Percentiles rank a stretch among this genome's conserved stretches.
Conservation (phyloP, 2,113 vertebrate species). For the Boleophthalmus pectinirostris region DNA sequence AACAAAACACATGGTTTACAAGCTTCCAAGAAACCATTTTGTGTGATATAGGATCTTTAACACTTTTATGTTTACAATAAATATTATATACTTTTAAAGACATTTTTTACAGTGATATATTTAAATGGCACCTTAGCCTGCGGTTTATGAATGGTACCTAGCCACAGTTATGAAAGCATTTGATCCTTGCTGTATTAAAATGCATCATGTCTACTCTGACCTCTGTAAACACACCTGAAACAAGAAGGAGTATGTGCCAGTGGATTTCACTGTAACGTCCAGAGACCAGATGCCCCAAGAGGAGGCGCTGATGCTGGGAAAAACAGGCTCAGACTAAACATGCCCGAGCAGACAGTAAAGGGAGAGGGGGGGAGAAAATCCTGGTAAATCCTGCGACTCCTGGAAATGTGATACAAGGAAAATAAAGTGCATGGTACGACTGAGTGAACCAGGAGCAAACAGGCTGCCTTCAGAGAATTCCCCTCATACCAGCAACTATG, state of each 20-base stretch:
- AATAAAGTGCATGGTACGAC: slow-evolving; percentile 65
- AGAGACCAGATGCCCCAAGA: slow-evolving; percentile 54
- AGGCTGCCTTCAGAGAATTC: slow-evolving; percentile 58
- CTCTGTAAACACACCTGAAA: slow-evolving; percentile 50
- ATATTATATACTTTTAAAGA: not conserved
- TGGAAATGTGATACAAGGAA: slow-evolving; percentile 74
- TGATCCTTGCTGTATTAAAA: not conserved
- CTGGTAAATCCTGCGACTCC: slow-evolving; percentile 68
- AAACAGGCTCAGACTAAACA: slow-evolving; percentile 79
- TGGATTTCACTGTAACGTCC: slow-evolving; percentile 39
- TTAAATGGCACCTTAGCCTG: no score
- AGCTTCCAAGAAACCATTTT: no score
- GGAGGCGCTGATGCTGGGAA: slow-evolving; percentile 63
- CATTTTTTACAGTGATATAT: not conserved
- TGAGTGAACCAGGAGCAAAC: slow-evolving; percentile 40
- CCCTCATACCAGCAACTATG: slow-evolving; percentile 60
- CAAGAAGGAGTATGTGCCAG: slow-evolving; percentile 26
- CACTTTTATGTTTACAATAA: not conserved
- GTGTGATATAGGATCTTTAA: no score
- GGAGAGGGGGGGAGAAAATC: slow-evolving; percentile 47
- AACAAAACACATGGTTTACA: no score
- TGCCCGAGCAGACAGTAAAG: slow-evolving; percentile 58
- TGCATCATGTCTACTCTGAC: not conserved
- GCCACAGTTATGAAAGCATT: not conserved
- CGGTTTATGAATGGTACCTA: no score